Evolutionary conservation across 64 coral and sea anemone genomes (phyloP).

Genomic region (Astreopora myriophthalma): DNA sequence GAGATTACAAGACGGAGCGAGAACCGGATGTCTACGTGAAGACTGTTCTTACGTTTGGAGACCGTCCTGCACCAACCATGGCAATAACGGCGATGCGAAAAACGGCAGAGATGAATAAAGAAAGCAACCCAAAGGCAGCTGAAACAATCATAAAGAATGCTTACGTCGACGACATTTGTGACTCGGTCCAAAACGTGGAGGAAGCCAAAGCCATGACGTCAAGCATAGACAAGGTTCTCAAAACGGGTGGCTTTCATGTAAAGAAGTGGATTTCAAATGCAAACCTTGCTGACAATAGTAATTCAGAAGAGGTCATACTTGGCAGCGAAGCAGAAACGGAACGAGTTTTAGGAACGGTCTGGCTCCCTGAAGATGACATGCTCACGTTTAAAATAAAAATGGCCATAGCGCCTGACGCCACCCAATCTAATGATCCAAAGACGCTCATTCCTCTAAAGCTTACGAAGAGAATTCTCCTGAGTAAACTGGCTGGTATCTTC

Average conservation of each 20-base stretch:
- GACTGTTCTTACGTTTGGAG: no score
- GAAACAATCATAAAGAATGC: conserved; percentile 24
- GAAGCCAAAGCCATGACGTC: conserved; percentile 19
- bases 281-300: background rate
- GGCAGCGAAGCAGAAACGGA: background rate
- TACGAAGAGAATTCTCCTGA: conserved; percentile 50
- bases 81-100: conserved; percentile 36
- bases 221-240: conserved; percentile 24
- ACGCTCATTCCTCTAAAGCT: background rate
- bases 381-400: conserved; percentile 29
- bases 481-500: conserved; percentile 33
- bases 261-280: conserved; percentile 2
- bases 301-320: background rate
- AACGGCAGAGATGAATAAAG: conserved; percentile 20
- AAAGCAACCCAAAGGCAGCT: conserved; percentile 19
- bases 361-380: conserved; percentile 9
- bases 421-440: background rate
- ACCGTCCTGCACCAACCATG: conserved; percentile 25
- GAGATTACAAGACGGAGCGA: background rate
- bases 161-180: conserved; percentile 61
- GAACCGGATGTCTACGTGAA: conserved; percentile 9
- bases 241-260: conserved; percentile 38
- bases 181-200: conserved; percentile 13
- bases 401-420: background rate
- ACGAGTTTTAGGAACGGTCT: conserved; percentile 28